Percentiles rank a stretch among this genome's conserved stretches.
These are phyloP conservation scores for Cremastinae sp. DNA, from an alignment of 2,888 invertebrate genomes.

Conservation along the genomic window DNA sequence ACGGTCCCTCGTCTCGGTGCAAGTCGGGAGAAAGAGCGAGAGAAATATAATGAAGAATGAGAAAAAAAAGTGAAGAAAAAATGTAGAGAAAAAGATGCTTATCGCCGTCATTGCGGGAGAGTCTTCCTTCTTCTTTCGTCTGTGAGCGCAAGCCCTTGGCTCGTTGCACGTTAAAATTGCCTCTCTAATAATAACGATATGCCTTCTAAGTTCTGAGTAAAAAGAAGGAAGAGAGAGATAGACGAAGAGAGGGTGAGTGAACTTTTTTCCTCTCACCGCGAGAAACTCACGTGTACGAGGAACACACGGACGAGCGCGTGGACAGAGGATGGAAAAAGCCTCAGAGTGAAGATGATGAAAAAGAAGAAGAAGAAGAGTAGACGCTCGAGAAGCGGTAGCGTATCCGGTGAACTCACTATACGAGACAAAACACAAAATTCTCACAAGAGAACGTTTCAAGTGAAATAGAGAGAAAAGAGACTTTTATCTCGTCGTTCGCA, in stretches of 20 bases:
- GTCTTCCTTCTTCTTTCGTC: conserved; percentile 42
- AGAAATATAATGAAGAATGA: conserved; percentile 25
- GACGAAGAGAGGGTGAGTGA: conserved; percentile 41
- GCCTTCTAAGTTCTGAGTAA: conserved; percentile 48
- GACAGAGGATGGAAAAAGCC: background rate
- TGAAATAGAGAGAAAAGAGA: conserved; percentile 7
- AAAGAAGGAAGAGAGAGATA: conserved; percentile 3
- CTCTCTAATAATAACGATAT: conserved; percentile 63
- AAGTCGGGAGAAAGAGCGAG: conserved; percentile 19
- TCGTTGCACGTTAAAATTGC: conserved; percentile 67
- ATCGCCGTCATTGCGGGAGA: conserved; percentile 42
- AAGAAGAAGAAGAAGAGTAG: too few relatives aligned
- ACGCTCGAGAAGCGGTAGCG: conserved; percentile 52
- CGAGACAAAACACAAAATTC: conserved; percentile 44
- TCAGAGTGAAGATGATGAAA: background rate
- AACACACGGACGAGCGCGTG: background rate
- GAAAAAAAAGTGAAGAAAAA: conserved; percentile 30
- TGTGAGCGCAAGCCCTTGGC: conserved; percentile 56
- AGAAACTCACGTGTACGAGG: conserved; percentile 8
- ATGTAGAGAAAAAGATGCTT: conserved; percentile 43
- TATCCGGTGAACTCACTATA: conserved; percentile 52
- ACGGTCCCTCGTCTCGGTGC: conserved; percentile 67
- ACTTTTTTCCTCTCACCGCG: conserved; percentile 43
- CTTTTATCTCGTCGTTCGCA: conserved; percentile 35
- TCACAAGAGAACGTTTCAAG: conserved; percentile 28